These are phyloP conservation scores for Apoderus coryli DNA, from an alignment of 2,888 invertebrate genomes.

Conservation along the genomic window DNA sequence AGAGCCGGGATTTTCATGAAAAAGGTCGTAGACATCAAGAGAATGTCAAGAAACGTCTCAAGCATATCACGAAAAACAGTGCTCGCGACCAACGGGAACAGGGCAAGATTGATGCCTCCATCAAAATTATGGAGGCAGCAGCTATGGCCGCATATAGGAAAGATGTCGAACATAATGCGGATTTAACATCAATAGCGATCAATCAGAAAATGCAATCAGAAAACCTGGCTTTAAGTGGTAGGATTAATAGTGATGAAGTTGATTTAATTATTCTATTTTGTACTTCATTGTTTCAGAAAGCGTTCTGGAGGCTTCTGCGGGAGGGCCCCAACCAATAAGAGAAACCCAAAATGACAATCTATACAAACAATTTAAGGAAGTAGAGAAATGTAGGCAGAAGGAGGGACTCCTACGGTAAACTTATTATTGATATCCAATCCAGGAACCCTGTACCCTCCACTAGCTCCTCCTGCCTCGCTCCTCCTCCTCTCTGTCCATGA, in stretches of 20 bases:
- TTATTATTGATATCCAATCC: too few species aligned
- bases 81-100: constrained; percentile 64
- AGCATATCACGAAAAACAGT: constrained; percentile 72
- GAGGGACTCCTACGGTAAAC: constrained; percentile 20
- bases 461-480: too few species aligned
- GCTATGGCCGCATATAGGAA: constrained; percentile 78
- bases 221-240: constrained; percentile 25
- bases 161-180: constrained; percentile 61
- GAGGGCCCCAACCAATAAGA: constrained; percentile 51
- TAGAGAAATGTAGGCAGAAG: constrained; percentile 23
- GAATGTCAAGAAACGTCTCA: constrained; percentile 75
- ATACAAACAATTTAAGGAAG: constrained; percentile 28
- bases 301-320: constrained; percentile 58
- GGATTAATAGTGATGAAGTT: constrained; percentile 21
- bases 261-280: constrained; percentile 1
- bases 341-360: too few species aligned
- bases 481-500: too few species aligned
- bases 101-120: constrained; percentile 60
- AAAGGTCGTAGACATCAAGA: constrained; percentile 84
- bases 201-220: constrained; percentile 26
- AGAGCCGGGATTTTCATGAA: constrained; percentile 92
- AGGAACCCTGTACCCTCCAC: too few species aligned
- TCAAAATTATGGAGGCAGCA: constrained; percentile 81
- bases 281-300: constrained; percentile 47
- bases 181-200: constrained; percentile 42